Percentiles rank a stretch among this genome's conserved stretches.
phyloP scores from a whole-genome alignment of 35 echinoderm and acorn worm genomes.

The Acanthaster planci region DNA sequence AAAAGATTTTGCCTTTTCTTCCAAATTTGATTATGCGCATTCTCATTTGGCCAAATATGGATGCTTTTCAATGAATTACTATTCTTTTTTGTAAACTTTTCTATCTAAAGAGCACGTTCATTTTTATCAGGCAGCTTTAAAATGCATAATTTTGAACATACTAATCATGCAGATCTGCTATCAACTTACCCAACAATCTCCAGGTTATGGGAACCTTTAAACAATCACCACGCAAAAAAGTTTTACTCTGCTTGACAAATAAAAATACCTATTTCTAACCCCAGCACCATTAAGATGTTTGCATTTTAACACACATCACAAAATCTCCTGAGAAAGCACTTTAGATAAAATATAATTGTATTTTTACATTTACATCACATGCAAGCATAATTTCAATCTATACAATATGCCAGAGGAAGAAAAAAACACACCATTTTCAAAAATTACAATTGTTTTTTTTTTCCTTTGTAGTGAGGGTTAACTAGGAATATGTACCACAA shows the following conservation, averaged over 20 bases:
- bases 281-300: constrained; percentile 13
- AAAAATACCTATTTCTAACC: neutral
- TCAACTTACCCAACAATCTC: neutral
- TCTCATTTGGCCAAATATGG: too few species aligned
- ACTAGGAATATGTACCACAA: constrained; percentile 5
- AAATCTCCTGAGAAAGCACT: constrained; percentile 17
- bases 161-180: neutral
- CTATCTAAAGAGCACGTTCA: too few species aligned
- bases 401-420: constrained; percentile 13
- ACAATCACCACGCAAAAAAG: neutral
- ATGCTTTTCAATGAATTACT: too few species aligned
- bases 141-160: too few species aligned
- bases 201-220: neutral
- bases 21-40: neutral
- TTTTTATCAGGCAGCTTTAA: too few species aligned
- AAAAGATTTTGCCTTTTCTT: constrained; percentile 16
- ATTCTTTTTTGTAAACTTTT: too few species aligned
- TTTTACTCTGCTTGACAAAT: neutral
- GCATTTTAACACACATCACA: constrained; percentile 21
- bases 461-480: neutral
- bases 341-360: constrained; percentile 33
- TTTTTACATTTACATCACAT: constrained; percentile 27
- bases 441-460: constrained; percentile 3
- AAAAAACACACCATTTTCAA: neutral
- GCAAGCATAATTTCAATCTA: constrained; percentile 19